Base-by-base conservation (phyloP, 2,113 vertebrate species). In the Nymphicus hollandicus region DNA sequence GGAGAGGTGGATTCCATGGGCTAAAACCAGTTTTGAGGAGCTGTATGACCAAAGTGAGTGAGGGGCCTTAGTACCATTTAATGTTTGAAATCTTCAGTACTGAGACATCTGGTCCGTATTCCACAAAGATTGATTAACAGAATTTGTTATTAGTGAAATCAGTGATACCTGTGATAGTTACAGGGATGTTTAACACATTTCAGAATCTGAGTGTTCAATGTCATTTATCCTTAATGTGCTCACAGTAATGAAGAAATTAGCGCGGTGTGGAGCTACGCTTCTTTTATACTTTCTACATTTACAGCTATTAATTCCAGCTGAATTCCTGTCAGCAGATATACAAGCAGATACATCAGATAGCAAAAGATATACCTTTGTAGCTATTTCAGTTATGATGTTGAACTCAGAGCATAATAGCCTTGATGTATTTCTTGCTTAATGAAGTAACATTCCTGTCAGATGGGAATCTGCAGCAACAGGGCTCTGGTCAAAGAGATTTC, bases 281-380 rank as follows among this genome's bases (percentile, higher is more conserved):
- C 78, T 94, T 96, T 86, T 80, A 76, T 91, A 71, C 16, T 22
- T 72, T 94, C 79, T 93, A 27, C 79, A 79, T 78, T 94, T 91
- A 86, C 39, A 92, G 73, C 73, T 84, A 94, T 97, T 97, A 95
- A 91, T 96, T 96, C 70, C 80, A 93, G 81, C 53, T 77, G 87
- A 95, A 95, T 71, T 94, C 82, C 69, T 96, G 79, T 96, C 91
- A 86, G 68, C 90, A 94, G 91, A 89, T 95, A 84, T 91, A 94
- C 94, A 94, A 93, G 72, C 79, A 94, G 78, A 95, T 93, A 71
- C 81, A 88, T 93, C 90, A 94, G 80, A 74, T 29, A 94, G 72
- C 58, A 65, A 84, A 89, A 93, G 47, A 76, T 74, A 90, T 81
- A 85, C 47, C 66, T 91, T 81, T 91, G 69, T 77, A 94, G 79